phyloP scores from a whole-genome alignment of 2,888 invertebrate genomes.

The Noctuana brunneofusca region DNA sequence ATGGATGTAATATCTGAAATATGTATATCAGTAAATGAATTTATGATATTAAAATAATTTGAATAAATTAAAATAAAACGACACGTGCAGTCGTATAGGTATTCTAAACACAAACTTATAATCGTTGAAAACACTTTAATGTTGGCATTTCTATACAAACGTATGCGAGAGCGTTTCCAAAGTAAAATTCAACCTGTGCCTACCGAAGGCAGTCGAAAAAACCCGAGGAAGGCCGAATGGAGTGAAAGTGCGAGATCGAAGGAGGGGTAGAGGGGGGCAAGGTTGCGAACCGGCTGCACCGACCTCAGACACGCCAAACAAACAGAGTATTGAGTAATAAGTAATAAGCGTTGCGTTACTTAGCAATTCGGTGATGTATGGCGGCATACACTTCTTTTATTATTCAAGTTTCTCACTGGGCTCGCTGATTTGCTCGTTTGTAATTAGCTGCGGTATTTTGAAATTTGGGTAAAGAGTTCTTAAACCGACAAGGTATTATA shows the following conservation, averaged over 20 bases:
- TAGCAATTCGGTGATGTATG: constrained; percentile 41
- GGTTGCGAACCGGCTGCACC: constrained; percentile 74
- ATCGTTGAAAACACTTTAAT: neutral
- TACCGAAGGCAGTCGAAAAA: constrained; percentile 53
- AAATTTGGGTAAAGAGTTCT: constrained; percentile 12
- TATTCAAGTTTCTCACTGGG: constrained; percentile 19
- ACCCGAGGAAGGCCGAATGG: constrained; percentile 54
- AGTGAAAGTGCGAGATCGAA: constrained; percentile 70
- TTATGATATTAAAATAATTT: neutral
- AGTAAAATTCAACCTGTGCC: constrained; percentile 36
- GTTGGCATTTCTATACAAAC: constrained; percentile 16
- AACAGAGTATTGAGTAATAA: constrained; percentile 70
- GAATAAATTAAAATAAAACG: too few species aligned
- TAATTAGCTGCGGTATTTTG: constrained; percentile 15
- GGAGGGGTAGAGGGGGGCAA: constrained; percentile 59
- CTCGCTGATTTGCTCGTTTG: constrained; percentile 17
- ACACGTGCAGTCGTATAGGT: too few species aligned
- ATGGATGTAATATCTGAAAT: too few species aligned
- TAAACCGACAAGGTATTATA: neutral
- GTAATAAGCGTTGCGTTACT: constrained; percentile 72
- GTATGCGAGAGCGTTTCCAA: constrained; percentile 29
- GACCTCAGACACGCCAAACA: constrained; percentile 70
- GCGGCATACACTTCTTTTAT: constrained; percentile 21
- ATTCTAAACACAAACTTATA: too few species aligned
- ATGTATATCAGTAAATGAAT: too few species aligned